Percentiles rank a stretch among this genome's conserved stretches.
Conservation (phyloP, 2,888 invertebrate genomes). For the Apamea epomidion region DNA sequence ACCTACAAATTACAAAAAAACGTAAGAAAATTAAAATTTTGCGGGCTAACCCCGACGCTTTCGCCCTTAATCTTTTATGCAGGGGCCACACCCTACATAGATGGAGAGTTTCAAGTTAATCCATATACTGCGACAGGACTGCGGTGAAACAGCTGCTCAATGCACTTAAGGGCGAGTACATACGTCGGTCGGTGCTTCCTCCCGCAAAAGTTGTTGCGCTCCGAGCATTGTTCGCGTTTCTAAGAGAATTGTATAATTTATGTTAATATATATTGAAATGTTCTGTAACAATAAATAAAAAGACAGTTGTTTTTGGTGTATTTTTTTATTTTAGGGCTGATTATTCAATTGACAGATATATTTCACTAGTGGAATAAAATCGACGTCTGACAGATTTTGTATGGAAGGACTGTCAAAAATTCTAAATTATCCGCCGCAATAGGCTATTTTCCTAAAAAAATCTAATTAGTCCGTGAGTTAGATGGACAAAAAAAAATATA, state of each 20-base stretch:
- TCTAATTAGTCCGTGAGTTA: too few species aligned
- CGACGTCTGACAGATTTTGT: too few species aligned
- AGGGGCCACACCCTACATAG: background rate
- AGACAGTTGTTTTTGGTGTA: slow-evolving; percentile 31
- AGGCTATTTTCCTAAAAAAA: too few species aligned
- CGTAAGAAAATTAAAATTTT: background rate
- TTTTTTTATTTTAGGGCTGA: slow-evolving; percentile 7
- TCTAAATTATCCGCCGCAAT: too few species aligned
- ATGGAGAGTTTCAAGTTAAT: slow-evolving; percentile 1
- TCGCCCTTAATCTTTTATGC: background rate
- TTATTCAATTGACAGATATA: too few species aligned
- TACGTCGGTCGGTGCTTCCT: slow-evolving; percentile 2
- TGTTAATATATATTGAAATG: slow-evolving; percentile 65
- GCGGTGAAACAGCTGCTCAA: slow-evolving; percentile 18
- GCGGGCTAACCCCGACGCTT: background rate
- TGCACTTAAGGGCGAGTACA: background rate
- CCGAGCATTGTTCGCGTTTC: slow-evolving; percentile 45
- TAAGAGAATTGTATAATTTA: slow-evolving; percentile 64
- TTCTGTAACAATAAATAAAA: slow-evolving; percentile 63
- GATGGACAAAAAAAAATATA: too few species aligned
- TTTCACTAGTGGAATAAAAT: too few species aligned
- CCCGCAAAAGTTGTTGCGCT: slow-evolving; percentile 24
- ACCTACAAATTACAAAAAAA: background rate
- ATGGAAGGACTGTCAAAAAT: too few species aligned
- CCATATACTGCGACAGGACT: slow-evolving; percentile 45